Base-by-base conservation (phyloP, 2,797 vertebrate genomes). In the Gymnoscopelus braueri region DNA sequence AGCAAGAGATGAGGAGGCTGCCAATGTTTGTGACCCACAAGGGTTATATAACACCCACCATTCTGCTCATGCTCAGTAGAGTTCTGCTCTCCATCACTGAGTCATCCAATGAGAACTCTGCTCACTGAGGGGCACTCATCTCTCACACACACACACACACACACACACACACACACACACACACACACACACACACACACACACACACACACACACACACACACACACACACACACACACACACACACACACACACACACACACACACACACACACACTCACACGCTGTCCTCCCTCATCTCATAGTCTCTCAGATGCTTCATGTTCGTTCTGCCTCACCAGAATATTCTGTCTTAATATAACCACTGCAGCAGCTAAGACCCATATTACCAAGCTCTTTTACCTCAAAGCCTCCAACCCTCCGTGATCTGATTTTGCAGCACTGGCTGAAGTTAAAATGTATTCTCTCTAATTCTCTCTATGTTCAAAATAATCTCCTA, bases 41-140 rank as follows among this genome's bases (percentile, higher is more conserved):
- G 85, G 56, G 63, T 91, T 92, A 91, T 80, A 78, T 92, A 91
- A 93, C 72, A 49, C 12, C 53, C 76, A 47, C 78, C 24, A 57
- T 78, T 87, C 83, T 87, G 86, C 88, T 82, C 85, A 84, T 84
- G 88, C 88, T 86, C 86, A 80, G 82, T 87, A 52, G 65, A 82
- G 71, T 53, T 61, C 57, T 69, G 62, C 71, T 80, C 79, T 59
- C 68, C 74, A 72, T 86, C 84, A 60, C 62, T 65, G 78, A 77
- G 64, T 59, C 69, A 54, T 0, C 82, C 87, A 87, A 84, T 87
- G 79, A 79, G 35, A 75, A 64, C 0, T 24, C 51, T 29, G 74
- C 74, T 72, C 67, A 54, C 53, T 54, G 49, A 67, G 67, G 74
- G 53, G 67, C 39, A 48, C 57, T 19, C 51, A 66, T 48, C 48